Evolutionary conservation across 2,797 vertebrate species (phyloP), one percentile per base, ranked within the genome.

Genomic region (Hippocampus kuda): DNA sequence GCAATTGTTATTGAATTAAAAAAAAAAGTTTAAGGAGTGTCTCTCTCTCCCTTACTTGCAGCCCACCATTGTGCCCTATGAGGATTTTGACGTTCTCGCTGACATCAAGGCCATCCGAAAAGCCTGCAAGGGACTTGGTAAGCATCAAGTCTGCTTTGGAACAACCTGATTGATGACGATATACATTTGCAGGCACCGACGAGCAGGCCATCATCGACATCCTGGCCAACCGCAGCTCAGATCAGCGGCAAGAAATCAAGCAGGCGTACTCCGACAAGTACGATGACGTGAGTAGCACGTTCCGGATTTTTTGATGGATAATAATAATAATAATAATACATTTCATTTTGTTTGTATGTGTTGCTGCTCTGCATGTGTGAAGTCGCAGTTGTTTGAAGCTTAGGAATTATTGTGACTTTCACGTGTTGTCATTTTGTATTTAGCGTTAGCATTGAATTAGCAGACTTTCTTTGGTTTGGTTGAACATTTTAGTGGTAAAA

Each of bases 71-170:
- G 64, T 89, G n/a, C 90, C 86, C 67, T 90, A 84, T 22, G 88
- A 89, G 12, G 90, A 88, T 4, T 92, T 92, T 46, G 88, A 92
- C 57, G 89, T 89, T 2, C 18, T 90, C 0, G 88, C 88, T 5
- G 91, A 92, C 78, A 88, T 92, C 72, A 92, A 92, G 85, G 90
- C 83, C 61, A 92, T 92, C 70, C 91, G 90, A 34, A 92, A 92
- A 84, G 91, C 91, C 78, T 92, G 91, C 83, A 92, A 92, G 87
- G 91, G 91, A 0, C 67, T 92, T 1, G 91, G 91, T 92, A 66
- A 83, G 66, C 26, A 8, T 38, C 34, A 38, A 30, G 30, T 10
- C 63, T 2, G 20, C 16, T 6, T 7, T 9, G 18, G 3, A 4
- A 24, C 22, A 2, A 4, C 15, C 18, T 1, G 5, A 1, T 5